A percentile compares a stretch with the other conserved stretches of the same genome.
Evolutionary conservation across 2,797 vertebrate genomes (phyloP).

Genomic region (Eutrigla gurnardus): DNA sequence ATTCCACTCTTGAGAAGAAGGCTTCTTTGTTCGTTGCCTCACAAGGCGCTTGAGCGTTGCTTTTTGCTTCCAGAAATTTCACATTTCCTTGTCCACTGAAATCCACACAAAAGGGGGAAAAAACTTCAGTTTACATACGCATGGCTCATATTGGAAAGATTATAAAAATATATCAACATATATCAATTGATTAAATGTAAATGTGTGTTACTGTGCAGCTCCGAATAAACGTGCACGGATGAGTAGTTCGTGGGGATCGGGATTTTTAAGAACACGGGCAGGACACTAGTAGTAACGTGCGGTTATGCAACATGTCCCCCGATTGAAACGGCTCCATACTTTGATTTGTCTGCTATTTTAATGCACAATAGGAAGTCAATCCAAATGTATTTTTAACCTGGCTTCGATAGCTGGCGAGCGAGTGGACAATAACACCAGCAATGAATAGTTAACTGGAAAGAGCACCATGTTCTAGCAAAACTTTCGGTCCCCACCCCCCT

Average conservation of each 20-base stretch:
- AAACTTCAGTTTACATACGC: neutral
- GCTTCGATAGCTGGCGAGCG: neutral
- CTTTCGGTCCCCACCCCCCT: constrained; percentile 35
- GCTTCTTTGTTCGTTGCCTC: constrained; percentile 92
- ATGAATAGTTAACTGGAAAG: fast-evolving
- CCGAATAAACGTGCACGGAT: neutral
- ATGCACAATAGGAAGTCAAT: too few relatives aligned
- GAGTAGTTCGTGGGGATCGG: too few relatives aligned
- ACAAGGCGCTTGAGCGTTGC: constrained; percentile 75
- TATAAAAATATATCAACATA: too few relatives aligned
- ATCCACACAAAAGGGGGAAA: constrained; percentile 23
- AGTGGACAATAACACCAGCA: neutral
- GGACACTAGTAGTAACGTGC: too few relatives aligned
- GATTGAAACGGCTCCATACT: neutral
- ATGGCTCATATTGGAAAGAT: neutral
- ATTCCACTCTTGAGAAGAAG: constrained; percentile 93
- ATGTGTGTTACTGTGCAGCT: neutral
- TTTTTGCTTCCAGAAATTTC: constrained; percentile 75
- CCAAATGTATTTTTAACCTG: too few relatives aligned
- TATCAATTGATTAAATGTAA: neutral
- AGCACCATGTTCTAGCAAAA: neutral
- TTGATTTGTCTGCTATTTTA: neutral
- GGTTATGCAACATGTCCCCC: neutral
- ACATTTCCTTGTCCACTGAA: constrained; percentile 81
- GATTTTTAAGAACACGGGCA: too few relatives aligned